Base-by-base conservation (phyloP, 2,113 vertebrate genomes). In the Trogon melanurus region DNA sequence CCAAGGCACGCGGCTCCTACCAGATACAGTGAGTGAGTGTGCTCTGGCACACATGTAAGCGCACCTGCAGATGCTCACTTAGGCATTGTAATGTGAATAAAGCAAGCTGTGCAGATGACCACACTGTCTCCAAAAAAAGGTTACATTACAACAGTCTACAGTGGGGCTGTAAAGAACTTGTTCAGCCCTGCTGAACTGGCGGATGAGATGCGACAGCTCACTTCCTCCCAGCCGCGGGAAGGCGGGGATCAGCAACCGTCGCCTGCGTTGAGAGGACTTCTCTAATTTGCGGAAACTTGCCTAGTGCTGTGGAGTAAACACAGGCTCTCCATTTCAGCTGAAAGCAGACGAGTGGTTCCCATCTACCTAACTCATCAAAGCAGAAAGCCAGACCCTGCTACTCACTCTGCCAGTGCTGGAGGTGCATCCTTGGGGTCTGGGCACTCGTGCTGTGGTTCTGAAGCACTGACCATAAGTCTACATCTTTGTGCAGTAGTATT, bases 251-350 rank as follows among this genome's bases (percentile, higher is more conserved):
- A 5, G 12, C 1, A 23, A 25, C 72, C 30, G 36, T 87, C 3
- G 32, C 73, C 73, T 66, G 21, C 1, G 1, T 41, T 41, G 56
- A 56, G 44, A n/a, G 29, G 41, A n/a, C 18, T 91, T 34, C 61
- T 88, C 81, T 71, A 26, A 51, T 79, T 78, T 67, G 45, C 1
- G 2, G 93, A 85, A 93, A 25, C 4, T 6, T 0, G 6, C 19
- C 27, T 48, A 38, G 64, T 85, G 45, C 75, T 8, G 0, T 47
- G 57, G 64, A 70, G 15, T 73, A 70, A 94, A 80, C 16, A 51
- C 13, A 5, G 0, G 0, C 38, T 54, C 44, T 53, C 2, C 0
- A 0, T 45, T 56, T 79, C 47, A 48, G 51, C 70, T 61, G 36
- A 79, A 79, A 91, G 74, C 51, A 47, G 70, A 7, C 25, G 8